Evolutionary conservation across 1,140 invertebrate genomes (phyloP).

Genomic region (Phenacoccus solenopsis): DNA sequence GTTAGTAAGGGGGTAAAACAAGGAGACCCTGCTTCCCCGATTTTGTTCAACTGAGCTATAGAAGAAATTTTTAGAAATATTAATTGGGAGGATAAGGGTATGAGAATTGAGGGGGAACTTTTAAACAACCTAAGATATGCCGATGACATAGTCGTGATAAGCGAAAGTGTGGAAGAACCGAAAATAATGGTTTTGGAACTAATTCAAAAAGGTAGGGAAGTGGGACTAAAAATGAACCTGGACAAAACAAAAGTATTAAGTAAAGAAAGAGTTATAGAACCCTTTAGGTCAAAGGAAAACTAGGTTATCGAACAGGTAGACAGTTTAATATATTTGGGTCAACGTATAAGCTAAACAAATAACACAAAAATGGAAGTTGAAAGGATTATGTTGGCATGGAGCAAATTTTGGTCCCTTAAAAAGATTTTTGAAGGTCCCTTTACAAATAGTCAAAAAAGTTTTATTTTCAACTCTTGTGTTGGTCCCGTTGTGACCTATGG

Average conservation of each 20-base stretch:
- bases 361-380: background rate
- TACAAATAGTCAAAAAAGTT: background rate
- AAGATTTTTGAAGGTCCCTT: conserved; percentile 3
- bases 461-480: conserved; percentile 10
- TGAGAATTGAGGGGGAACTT: conserved; percentile 27
- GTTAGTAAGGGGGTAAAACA: conserved; percentile 21
- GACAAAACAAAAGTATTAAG: conserved; percentile 20
- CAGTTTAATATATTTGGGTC: conserved; percentile 6
- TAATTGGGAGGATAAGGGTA: conserved; percentile 24
- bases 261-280: background rate
- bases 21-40: conserved; percentile 23
- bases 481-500: conserved; percentile 18
- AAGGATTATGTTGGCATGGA: conserved; percentile 20
- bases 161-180: conserved; percentile 16
- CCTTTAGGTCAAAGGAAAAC: background rate
- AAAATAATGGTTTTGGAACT: conserved; percentile 14
- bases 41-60: conserved; percentile 24
- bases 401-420: conserved; percentile 17
- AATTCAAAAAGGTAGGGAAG: background rate
- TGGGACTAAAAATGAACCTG: conserved; percentile 19
- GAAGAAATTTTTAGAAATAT: conserved; percentile 25
- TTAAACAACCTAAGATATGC: conserved; percentile 31
- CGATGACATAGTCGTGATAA: conserved; percentile 30
- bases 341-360: background rate
- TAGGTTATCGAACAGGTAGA: conserved; percentile 17